Percentiles rank a stretch among this genome's conserved stretches.
Conservation (phyloP, 2,888 invertebrate species). For the Lissocephala sabroskyi region DNA sequence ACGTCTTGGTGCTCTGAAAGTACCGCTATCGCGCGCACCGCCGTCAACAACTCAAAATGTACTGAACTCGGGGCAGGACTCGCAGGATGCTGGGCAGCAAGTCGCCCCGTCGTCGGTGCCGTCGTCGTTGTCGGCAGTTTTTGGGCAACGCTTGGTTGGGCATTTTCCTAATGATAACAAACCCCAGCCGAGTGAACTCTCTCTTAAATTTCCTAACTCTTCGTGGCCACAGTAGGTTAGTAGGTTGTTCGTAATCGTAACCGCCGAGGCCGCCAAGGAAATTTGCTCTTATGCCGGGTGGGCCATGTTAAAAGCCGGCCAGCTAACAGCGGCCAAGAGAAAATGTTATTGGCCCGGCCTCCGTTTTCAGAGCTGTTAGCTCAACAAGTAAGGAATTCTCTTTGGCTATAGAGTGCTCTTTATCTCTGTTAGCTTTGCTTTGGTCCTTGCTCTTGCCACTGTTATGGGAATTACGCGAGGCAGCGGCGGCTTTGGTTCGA, state of each 20-base stretch:
- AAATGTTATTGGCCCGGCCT: no score
- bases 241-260: slow-evolving; percentile 36
- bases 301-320: background rate
- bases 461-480: slow-evolving; percentile 32
- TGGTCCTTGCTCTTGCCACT: no score
- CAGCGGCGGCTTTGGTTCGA: background rate
- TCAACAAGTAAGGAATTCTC: slow-evolving; percentile 37
- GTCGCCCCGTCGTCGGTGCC: slow-evolving; percentile 8
- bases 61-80: slow-evolving; percentile 35
- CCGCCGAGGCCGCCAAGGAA: slow-evolving; percentile 25
- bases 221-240: slow-evolving; percentile 43
- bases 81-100: slow-evolving; percentile 41
- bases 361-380: slow-evolving; percentile 14
- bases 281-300: slow-evolving; percentile 35
- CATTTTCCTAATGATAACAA: slow-evolving; percentile 4
- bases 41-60: slow-evolving; percentile 56
- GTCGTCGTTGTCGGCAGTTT: background rate
- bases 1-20: slow-evolving; percentile 1
- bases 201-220: no score
- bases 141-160: background rate
- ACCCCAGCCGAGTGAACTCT: no score
- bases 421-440: slow-evolving; percentile 1
- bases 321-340: no score
- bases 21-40: slow-evolving; percentile 44
- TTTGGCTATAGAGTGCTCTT: no score